These are phyloP conservation scores for Clostera curtula DNA, from an alignment of 2,888 invertebrate genomes.

Conservation along the genomic window DNA sequence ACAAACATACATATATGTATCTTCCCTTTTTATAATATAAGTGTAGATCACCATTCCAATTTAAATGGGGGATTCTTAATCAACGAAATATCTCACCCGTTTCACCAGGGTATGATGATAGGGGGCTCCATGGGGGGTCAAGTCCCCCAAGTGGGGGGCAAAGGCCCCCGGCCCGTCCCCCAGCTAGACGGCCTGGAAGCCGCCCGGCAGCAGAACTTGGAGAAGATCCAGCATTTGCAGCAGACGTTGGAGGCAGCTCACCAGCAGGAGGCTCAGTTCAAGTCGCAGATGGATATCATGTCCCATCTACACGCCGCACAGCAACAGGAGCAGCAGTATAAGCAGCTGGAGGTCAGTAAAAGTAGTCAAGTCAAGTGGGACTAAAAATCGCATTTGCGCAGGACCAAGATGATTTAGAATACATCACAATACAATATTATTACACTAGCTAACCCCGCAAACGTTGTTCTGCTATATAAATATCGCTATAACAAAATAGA, in stretches of 20 bases:
- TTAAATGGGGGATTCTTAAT: not conserved
- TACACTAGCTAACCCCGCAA: no score
- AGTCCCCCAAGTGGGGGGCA: constrained; percentile 41
- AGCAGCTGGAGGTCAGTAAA: constrained; percentile 79
- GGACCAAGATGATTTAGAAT: no score
- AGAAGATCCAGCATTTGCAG: constrained; percentile 83
- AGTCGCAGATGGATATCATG: constrained; percentile 84
- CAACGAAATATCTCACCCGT: not conserved
- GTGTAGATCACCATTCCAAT: not conserved
- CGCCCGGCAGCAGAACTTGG: constrained; percentile 84
- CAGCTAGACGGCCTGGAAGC: constrained; percentile 78
- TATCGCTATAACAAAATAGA: no score
- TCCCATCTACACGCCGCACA: constrained; percentile 84
- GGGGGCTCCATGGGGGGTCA: constrained; percentile 48
- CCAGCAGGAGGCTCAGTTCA: constrained; percentile 82
- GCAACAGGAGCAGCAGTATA: constrained; percentile 87
- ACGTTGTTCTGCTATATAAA: no score
- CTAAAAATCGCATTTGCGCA: no score
- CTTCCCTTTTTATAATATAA: no score
- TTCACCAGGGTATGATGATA: constrained; percentile 57
- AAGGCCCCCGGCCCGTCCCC: constrained; percentile 43
- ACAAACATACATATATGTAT: no score
- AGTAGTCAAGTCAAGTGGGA: no score
- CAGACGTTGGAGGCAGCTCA: constrained; percentile 88
- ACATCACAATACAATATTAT: no score